phyloP scores from a whole-genome alignment of 2,888 invertebrate species.

The Conistra vaccinii region DNA sequence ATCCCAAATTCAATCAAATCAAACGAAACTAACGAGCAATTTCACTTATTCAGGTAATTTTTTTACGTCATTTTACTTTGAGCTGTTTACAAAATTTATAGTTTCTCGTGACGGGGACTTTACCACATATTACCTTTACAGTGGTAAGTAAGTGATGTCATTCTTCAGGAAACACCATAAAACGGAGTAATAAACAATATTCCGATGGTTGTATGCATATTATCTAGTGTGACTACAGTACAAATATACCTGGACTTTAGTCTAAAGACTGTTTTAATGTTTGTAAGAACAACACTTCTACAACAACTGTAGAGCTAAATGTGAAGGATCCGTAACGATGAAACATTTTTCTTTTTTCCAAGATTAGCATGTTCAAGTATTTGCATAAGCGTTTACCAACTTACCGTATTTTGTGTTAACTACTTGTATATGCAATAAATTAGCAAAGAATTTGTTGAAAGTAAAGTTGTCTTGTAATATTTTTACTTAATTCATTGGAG shows the following conservation, averaged over 20 bases:
- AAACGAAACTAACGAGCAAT: too few species aligned
- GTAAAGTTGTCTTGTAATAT: slow-evolving; percentile 15
- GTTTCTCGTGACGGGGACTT: too few species aligned
- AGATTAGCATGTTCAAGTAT: slow-evolving; percentile 33
- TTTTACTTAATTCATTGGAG: background rate
- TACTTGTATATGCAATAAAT: slow-evolving; percentile 43
- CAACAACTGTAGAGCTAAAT: slow-evolving; percentile 2
- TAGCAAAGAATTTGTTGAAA: slow-evolving; percentile 39
- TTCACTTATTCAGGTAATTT: too few species aligned
- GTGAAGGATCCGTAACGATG: slow-evolving; percentile 18
- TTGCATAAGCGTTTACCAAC: slow-evolving; percentile 50
- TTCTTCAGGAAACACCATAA: slow-evolving; percentile 25
- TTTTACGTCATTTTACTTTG: too few species aligned
- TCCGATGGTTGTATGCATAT: background rate
- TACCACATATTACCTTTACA: too few species aligned
- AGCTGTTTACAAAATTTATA: too few species aligned
- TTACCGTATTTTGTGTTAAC: slow-evolving; percentile 32
- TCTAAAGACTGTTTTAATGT: background rate
- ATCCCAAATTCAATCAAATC: too few species aligned
- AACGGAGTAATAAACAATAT: slow-evolving; percentile 16
- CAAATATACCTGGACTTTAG: slow-evolving; percentile 6
- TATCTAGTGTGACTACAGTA: background rate
- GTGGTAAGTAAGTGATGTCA: slow-evolving; percentile 32
- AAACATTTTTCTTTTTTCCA: slow-evolving; percentile 29
- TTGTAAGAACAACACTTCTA: background rate